Evolutionary conservation across 1,140 invertebrate genomes (phyloP).

Genomic region (Bombus huntii): DNA sequence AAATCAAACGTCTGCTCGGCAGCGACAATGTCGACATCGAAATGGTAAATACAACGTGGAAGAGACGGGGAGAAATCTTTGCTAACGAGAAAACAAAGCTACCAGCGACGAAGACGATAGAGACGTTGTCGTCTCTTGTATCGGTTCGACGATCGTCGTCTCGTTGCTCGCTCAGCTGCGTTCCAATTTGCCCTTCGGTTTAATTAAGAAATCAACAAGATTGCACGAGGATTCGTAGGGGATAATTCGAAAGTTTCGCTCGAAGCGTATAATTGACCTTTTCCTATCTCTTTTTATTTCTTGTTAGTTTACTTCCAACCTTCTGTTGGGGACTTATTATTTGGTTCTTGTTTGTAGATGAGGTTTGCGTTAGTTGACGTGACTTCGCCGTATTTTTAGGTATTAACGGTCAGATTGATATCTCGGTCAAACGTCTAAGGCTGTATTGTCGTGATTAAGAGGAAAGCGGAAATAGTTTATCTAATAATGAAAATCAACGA

Average conservation of each 20-base stretch:
- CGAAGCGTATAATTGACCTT: neutral
- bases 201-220: slow-evolving; percentile 11
- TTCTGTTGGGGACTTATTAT: neutral
- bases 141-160: neutral
- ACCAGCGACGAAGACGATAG: neutral
- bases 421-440: too few species aligned
- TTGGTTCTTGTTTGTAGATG: neutral
- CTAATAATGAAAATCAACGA: neutral
- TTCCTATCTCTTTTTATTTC: neutral
- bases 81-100: slow-evolving; percentile 20
- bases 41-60: neutral
- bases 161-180: neutral
- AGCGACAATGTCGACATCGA: too few species aligned
- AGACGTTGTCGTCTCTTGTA: too few species aligned
- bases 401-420: neutral
- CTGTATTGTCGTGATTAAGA: too few species aligned
- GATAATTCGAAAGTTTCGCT: neutral
- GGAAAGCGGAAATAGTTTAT: neutral
- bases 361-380: neutral
- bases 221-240: neutral
- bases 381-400: neutral
- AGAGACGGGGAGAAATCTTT: neutral
- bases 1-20: slow-evolving; percentile 22
- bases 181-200: neutral
- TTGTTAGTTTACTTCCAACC: neutral